Evolutionary conservation across 1,140 invertebrate species (phyloP).

Genomic region (Lepidurus packardi): DNA sequence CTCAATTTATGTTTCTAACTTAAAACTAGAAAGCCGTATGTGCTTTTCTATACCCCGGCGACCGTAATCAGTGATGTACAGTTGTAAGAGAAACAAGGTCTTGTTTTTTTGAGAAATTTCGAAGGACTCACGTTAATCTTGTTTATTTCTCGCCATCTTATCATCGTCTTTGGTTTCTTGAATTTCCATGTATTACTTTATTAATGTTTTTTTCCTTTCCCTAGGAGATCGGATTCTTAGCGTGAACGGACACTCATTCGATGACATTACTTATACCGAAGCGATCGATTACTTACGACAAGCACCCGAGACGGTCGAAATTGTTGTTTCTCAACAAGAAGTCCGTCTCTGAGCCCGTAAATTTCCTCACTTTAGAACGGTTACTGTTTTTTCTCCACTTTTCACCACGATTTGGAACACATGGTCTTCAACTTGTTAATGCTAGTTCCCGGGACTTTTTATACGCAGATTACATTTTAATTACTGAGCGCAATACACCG

Average conservation of each 20-base stretch:
- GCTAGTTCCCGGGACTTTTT: neutral
- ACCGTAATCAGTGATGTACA: neutral
- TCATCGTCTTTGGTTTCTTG: neutral
- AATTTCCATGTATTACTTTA: neutral
- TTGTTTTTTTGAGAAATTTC: neutral
- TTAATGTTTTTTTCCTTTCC: conserved; percentile 4
- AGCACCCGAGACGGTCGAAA: conserved; percentile 29
- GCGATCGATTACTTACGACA: conserved; percentile 29
- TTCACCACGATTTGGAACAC: neutral
- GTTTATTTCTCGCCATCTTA: neutral
- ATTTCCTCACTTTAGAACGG: neutral
- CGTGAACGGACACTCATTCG: conserved; percentile 30
- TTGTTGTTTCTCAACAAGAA: conserved; percentile 28
- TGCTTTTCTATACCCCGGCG: neutral
- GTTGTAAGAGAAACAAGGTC: neutral
- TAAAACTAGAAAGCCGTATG: neutral
- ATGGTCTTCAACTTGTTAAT: neutral
- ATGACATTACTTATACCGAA: conserved; percentile 24
- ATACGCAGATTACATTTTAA: neutral
- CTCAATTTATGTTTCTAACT: neutral
- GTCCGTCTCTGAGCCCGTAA: neutral
- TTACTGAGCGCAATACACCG: neutral
- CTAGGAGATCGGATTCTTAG: conserved; percentile 33
- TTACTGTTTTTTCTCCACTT: neutral
- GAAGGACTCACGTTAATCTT: neutral